Percentiles rank a stretch among this genome's conserved stretches.
Conservation (phyloP, 2,888 invertebrate species). For the Desoria tigrina region DNA sequence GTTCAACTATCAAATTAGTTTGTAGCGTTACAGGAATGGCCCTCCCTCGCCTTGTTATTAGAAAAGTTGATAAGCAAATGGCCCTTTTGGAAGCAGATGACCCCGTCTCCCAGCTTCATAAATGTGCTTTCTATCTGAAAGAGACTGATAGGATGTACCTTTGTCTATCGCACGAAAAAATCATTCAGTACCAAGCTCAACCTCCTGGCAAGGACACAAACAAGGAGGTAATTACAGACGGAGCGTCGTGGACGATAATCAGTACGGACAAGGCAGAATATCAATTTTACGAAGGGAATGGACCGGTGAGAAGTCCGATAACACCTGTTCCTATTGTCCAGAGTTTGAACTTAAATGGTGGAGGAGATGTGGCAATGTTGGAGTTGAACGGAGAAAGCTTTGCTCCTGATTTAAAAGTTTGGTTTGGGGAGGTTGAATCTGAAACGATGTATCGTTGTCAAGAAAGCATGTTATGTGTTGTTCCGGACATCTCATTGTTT, state of each 20-base stretch:
- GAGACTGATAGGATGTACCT: constrained; percentile 64
- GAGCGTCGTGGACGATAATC: constrained; percentile 66
- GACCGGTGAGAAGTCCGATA: constrained; percentile 59
- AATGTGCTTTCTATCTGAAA: constrained; percentile 65
- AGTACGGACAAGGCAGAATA: constrained; percentile 66
- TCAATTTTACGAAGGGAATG: constrained; percentile 64
- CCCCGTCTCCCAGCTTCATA: constrained; percentile 65
- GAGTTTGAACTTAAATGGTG: constrained; percentile 60
- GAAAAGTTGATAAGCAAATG: constrained; percentile 63
- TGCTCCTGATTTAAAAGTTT: constrained; percentile 60
- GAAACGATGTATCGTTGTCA: constrained; percentile 62
- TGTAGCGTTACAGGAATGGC: constrained; percentile 65
- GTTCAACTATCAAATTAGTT: constrained; percentile 63
- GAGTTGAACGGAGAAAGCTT: constrained; percentile 63
- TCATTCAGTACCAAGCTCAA: constrained; percentile 63
- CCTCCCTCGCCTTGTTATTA: constrained; percentile 60
- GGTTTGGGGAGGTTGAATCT: constrained; percentile 64
- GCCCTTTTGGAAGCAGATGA: constrained; percentile 64
- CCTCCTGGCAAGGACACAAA: constrained; percentile 60
- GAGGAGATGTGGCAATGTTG: constrained; percentile 62
- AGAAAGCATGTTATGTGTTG: constrained; percentile 61
- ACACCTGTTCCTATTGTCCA: constrained; percentile 63
- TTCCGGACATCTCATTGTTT: constrained; percentile 62
- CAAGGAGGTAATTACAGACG: constrained; percentile 64
- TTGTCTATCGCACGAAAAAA: constrained; percentile 64